These are phyloP conservation scores for Heterohyrax brucei DNA, from an alignment of 2,797 vertebrate species.

Conservation along the genomic window DNA sequence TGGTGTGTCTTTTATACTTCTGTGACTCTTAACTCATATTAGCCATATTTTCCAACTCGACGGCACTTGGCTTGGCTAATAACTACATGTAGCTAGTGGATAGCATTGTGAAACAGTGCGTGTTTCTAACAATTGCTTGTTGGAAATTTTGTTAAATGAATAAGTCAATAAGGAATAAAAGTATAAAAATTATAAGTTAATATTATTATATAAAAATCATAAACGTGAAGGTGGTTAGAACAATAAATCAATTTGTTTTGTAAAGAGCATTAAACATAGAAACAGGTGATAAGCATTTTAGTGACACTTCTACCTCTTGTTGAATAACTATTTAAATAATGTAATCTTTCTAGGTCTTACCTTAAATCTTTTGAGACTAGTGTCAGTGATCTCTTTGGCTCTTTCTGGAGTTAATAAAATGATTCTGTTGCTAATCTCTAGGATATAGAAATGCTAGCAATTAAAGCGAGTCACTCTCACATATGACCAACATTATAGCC, in stretches of 20 bases:
- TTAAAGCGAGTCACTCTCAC: not conserved
- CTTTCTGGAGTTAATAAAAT: not conserved
- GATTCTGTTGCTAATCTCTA: not conserved
- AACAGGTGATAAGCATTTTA: not conserved
- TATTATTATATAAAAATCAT: not conserved
- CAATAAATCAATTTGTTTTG: not conserved
- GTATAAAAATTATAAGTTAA: not conserved
- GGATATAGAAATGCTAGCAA: not conserved
- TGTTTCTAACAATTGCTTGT: not conserved
- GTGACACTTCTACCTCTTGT: not conserved
- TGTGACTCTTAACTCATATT: too few species aligned
- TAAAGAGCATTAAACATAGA: constrained; percentile 22
- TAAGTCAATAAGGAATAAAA: not conserved
- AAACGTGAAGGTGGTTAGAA: not conserved
- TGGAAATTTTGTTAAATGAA: constrained; percentile 3
- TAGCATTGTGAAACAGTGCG: not conserved
- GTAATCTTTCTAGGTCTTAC: not conserved
- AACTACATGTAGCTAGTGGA: not conserved
- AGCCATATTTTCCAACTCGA: not conserved
- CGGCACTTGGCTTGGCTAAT: too few species aligned
- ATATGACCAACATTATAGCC: not conserved
- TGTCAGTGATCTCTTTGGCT: not conserved
- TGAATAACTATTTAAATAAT: not conserved
- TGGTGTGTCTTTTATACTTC: not conserved
- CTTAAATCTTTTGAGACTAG: not conserved